Conservation (phyloP, 2,797 vertebrate species). For the Percopsis omiscomaycus region DNA sequence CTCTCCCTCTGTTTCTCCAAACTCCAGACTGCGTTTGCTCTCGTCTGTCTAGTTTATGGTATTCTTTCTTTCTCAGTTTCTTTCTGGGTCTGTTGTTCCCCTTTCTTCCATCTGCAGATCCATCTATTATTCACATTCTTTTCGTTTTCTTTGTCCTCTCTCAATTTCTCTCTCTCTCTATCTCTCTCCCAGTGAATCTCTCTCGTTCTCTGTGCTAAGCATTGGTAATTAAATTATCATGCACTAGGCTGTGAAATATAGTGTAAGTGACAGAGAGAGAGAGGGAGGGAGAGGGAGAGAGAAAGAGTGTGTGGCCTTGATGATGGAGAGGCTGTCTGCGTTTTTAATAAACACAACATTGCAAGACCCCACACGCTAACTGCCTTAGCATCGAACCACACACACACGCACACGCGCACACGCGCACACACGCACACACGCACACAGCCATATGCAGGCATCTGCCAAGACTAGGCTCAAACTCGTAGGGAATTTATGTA, state of each 20-base stretch:
- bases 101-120: conserved; percentile 1
- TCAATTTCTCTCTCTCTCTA: not conserved
- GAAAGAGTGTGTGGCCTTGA: conserved; percentile 44
- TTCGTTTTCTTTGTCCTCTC: conserved; percentile 1
- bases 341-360: conserved; percentile 84
- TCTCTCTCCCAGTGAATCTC: conserved; percentile 8
- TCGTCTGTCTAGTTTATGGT: not conserved
- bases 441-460: conserved; percentile 48
- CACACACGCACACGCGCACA: conserved; percentile 26
- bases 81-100: not conserved
- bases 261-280: conserved; percentile 66
- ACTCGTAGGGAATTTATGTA: conserved; percentile 85
- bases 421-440: conserved; percentile 16
- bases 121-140: conserved; percentile 16
- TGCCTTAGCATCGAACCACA: conserved; percentile 79
- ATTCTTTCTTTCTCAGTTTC: not conserved
- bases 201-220: conserved; percentile 62
- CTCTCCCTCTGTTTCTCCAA: too few relatives aligned
- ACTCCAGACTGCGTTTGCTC: too few relatives aligned
- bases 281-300: conserved; percentile 22
- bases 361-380: conserved; percentile 75
- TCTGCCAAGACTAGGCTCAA: conserved; percentile 78
- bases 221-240: conserved; percentile 79
- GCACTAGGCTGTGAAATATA: conserved; percentile 75
- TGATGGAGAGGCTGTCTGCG: conserved; percentile 80